Conservation (phyloP, 37 sponge, comb jelly and placozoan genomes). For the Corticium candelabrum region DNA sequence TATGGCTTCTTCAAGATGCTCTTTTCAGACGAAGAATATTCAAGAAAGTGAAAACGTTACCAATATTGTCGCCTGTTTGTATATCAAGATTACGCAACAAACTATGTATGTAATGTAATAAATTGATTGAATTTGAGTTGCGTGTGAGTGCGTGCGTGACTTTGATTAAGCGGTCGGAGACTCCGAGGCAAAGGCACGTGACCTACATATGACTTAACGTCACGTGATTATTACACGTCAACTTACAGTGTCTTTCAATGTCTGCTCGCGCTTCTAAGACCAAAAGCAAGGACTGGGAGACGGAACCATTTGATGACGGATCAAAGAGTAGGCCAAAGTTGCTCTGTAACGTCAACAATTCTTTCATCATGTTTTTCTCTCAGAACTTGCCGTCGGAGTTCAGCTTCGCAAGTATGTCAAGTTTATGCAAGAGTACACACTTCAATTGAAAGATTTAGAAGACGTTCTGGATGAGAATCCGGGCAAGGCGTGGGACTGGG, state of each 20-base stretch:
- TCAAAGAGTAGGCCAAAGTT: not conserved
- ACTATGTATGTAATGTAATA: too few species aligned
- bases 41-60: too few species aligned
- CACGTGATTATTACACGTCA: too few species aligned
- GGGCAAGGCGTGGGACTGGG: constrained; percentile 83
- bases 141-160: not conserved
- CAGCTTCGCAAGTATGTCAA: constrained; percentile 43
- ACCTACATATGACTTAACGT: too few species aligned
- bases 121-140: too few species aligned
- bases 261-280: too few species aligned
- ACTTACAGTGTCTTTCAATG: too few species aligned
- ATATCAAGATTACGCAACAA: too few species aligned
- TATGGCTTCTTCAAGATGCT: too few species aligned
- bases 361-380: not conserved
- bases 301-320: constrained; percentile 14
- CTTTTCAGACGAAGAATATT: too few species aligned
- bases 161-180: not conserved
- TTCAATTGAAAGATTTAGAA: constrained; percentile 59
- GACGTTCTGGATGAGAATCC: constrained; percentile 61
- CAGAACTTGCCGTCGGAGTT: constrained; percentile 62
- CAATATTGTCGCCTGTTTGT: too few species aligned
- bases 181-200: too few species aligned
- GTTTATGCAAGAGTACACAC: constrained; percentile 59
- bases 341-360: not conserved
- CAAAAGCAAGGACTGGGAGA: constrained; percentile 6